Percentiles rank a stretch among this genome's conserved stretches.
These are phyloP conservation scores for Escarpia spicata DNA, from an alignment of 2,888 invertebrate species.

Conservation along the genomic window DNA sequence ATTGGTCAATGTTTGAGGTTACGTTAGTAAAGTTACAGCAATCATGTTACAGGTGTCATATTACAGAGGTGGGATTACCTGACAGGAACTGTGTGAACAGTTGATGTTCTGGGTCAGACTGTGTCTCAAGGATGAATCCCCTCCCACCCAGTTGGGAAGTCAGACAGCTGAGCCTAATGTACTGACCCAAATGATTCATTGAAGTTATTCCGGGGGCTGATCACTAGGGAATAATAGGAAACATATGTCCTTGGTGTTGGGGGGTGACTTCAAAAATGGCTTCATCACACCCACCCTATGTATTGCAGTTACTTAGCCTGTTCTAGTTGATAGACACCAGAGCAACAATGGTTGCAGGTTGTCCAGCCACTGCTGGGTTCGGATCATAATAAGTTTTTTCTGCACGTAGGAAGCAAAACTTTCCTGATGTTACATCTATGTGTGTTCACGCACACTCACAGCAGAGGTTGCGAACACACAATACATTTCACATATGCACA, in stretches of 20 bases:
- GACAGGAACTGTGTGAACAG: not conserved
- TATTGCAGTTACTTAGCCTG: not conserved
- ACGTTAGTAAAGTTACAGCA: not conserved
- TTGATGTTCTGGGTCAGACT: not conserved
- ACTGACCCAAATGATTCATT: not conserved
- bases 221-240: not conserved
- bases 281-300: not conserved
- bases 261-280: not conserved
- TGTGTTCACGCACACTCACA: too few species aligned
- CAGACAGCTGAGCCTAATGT: conserved; percentile 13
- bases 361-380: not conserved
- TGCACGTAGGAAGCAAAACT: not conserved
- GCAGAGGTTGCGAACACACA: too few species aligned
- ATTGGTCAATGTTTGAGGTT: not conserved
- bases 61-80: not conserved
- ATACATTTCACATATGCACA: not conserved
- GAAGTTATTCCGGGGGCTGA: not conserved
- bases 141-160: not conserved
- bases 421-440: not conserved
- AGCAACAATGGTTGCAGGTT: not conserved
- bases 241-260: conserved; percentile 1
- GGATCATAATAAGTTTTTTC: not conserved
- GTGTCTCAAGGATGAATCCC: not conserved
- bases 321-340: not conserved
- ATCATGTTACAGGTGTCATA: not conserved